A percentile compares a stretch with the other conserved stretches of the same genome.
These are phyloP conservation scores for Cataglyphis altisquamis DNA, from an alignment of 2,888 invertebrate species.

Conservation along the genomic window DNA sequence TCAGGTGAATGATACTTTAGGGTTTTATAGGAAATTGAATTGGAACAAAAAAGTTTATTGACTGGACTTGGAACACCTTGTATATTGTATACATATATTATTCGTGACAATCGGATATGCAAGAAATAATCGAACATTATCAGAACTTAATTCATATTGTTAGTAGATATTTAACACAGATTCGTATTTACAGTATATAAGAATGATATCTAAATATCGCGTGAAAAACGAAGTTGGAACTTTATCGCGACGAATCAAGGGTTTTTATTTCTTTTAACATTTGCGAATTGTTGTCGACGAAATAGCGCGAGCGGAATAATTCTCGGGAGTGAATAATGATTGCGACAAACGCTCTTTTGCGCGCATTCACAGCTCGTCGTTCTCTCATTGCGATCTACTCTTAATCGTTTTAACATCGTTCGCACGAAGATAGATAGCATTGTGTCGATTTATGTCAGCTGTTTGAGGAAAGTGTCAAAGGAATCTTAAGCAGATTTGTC, in stretches of 20 bases:
- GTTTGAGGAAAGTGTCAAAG: slow-evolving; percentile 54
- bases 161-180: background rate
- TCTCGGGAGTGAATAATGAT: background rate
- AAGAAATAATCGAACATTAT: background rate
- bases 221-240: background rate
- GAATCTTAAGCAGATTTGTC: slow-evolving; percentile 64
- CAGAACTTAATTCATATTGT: background rate
- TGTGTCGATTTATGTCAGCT: slow-evolving; percentile 61
- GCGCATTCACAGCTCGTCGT: background rate
- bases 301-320: slow-evolving; percentile 32
- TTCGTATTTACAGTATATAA: background rate
- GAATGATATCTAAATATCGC: background rate
- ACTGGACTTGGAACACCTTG: too few species aligned
- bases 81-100: background rate
- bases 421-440: slow-evolving; percentile 57
- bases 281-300: background rate
- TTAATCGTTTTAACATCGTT: slow-evolving; percentile 56
- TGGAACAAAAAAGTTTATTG: too few species aligned
- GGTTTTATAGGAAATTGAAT: too few species aligned
- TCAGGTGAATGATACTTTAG: too few species aligned
- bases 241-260: background rate
- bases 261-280: background rate
- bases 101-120: background rate
- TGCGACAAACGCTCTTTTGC: slow-evolving; percentile 27
- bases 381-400: slow-evolving; percentile 1